Evolutionary conservation across 2,113 vertebrate species (phyloP), one percentile per base, ranked within the genome.

Genomic region (Muntiacus muntjak): DNA sequence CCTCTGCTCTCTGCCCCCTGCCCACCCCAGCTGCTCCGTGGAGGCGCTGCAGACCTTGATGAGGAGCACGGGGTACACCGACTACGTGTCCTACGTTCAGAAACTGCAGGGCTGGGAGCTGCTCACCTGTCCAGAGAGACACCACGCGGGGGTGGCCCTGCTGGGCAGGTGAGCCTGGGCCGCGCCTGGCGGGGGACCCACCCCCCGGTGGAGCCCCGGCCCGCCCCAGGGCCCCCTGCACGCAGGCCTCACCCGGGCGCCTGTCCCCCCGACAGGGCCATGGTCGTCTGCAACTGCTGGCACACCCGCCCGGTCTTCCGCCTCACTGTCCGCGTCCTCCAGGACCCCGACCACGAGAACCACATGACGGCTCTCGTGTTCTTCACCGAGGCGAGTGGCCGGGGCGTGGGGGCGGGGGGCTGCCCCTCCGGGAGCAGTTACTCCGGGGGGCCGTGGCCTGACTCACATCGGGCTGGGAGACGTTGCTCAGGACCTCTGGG

Each of bases 271-370:
- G 0, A 0, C 47, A 98, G 97, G 87, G 78, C 88, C 82, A 82
- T 98, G 96, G 96, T 96, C 2, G 0, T 25, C 78, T 62, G 47
- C 40, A 78, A 83, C 25, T 98, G 98, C 3, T 98, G 98, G 97
- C 98, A 98, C 86, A 96, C 74, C 43, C 5, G 88, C 15, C 95
- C 97, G 2, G 6, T 97, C 82, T 98, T 98, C 82, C 33, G 95
- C 47, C 4, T 96, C 58, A 23, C 97, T 16, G 2, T 97, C 78
- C 58, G 0, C 2, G 10, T 4, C 9, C 95, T 98, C 13, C 88
- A 79, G 60, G 78, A 86, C 4, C 82, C 0, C 0, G 16, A 28
- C 4, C 50, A 33, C 3, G 1, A 8, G 11, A 52, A 78, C 26
- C 83, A 83, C 82, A 2, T 74, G 5, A 93, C 94, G 0, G 88